Evolutionary conservation across 2,888 invertebrate species (phyloP), one percentile per base, ranked within the genome.

Genomic region (Hetaerina titia): DNA sequence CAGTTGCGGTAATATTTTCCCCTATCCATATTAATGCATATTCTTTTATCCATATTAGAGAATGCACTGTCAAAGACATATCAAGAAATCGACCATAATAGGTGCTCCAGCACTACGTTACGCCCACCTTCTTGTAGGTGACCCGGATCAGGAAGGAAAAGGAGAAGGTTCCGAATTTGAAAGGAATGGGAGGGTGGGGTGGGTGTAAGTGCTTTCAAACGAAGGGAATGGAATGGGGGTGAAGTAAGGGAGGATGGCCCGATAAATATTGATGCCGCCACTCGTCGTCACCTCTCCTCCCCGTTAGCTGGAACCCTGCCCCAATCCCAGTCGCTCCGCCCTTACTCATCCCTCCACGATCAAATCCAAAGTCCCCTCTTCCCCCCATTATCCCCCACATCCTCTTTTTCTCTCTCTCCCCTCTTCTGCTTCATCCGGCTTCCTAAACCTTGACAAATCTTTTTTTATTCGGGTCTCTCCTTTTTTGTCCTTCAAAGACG

Each of bases 251-350:
- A 81, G 31, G 81, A 81, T 31, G 81, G 81, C 81, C 81, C 81
- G 81, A 81, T 81, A 81, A 81, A 81, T 81, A 81, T 81, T 81
- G 81, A 81, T 81, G 81, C 81, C 81, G 81, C 81, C 31, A 9
- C 81, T 81, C 81, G 81, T 81, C 81, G 31, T 31, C 81, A 13
- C 81, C 81, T 81, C 31, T 31, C 69, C 9, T 13, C 25, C n/a
- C 69, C 69, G n/a, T 69, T 69, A 69, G 19, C n/a, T 8, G 8
- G 19, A 69, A 69, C 69, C 69, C 31, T 31, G 25, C 22, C 69
- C n/a, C 69, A n/a, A 2, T 22, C 69, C 22, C 7, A 1, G 8
- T 31, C 81, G 25, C 22, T 31, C 2, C n/a, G 25, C 1, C 31
- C 81, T 81, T 81, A 81, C 81, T 81, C 81, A 81, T 81, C 81